Percentiles rank a stretch among this genome's conserved stretches.
phyloP scores from a whole-genome alignment of 1,140 invertebrate genomes.

The Aphidius ervi region DNA sequence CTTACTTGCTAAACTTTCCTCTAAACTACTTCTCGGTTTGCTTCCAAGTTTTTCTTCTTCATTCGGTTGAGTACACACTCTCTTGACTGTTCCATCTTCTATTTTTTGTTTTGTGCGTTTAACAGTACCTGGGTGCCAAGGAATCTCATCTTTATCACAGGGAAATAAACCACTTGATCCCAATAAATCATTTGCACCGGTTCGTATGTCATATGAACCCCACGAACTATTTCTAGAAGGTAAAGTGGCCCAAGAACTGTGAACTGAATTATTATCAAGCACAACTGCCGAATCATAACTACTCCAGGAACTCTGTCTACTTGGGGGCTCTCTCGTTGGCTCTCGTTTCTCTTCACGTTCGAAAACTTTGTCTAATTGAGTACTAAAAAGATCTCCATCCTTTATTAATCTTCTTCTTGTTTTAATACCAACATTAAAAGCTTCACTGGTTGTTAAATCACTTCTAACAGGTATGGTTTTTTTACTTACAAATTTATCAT shows the following conservation, averaged over 20 bases:
- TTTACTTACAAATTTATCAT: slow-evolving; percentile 28
- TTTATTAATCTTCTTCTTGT: slow-evolving; percentile 17
- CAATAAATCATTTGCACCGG: slow-evolving; percentile 34
- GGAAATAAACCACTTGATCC: slow-evolving; percentile 53
- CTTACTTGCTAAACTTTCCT: slow-evolving; percentile 21
- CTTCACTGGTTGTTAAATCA: slow-evolving; percentile 25
- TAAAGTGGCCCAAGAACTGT: slow-evolving; percentile 74
- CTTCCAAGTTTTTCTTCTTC: slow-evolving; percentile 34
- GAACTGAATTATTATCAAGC: slow-evolving; percentile 60
- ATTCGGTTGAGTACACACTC: slow-evolving; percentile 52
- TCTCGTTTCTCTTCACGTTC: slow-evolving; percentile 66
- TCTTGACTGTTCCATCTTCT: slow-evolving; percentile 59
- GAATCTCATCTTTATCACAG: slow-evolving; percentile 63
- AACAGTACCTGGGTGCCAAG: slow-evolving; percentile 63
- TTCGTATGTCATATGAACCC: slow-evolving; percentile 67
- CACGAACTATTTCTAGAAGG: slow-evolving; percentile 71
- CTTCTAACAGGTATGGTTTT: slow-evolving; percentile 24
- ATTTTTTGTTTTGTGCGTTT: slow-evolving; percentile 70
- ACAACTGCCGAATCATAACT: slow-evolving; percentile 74
- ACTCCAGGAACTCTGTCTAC: slow-evolving; percentile 73
- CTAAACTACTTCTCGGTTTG: slow-evolving; percentile 27
- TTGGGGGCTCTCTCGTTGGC: slow-evolving; percentile 44
- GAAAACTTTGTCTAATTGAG: slow-evolving; percentile 67
- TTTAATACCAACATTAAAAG: slow-evolving; percentile 8
- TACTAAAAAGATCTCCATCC: slow-evolving; percentile 65